phyloP scores from a whole-genome alignment of 2,888 invertebrate species.

The Unio pictorum region DNA sequence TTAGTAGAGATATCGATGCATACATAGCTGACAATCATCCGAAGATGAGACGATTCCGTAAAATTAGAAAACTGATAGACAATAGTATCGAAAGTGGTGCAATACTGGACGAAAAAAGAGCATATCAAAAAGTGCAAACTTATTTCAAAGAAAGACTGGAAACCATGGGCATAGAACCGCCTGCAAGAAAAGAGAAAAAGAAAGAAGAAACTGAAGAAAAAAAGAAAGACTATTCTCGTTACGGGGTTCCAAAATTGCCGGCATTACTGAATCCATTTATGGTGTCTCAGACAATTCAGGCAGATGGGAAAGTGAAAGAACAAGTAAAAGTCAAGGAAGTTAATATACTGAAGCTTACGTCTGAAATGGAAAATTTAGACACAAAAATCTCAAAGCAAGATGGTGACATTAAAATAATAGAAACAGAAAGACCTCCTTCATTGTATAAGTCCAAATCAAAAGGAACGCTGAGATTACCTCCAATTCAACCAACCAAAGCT shows the following conservation, averaged over 20 bases:
- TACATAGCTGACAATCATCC: slow-evolving; percentile 52
- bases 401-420: too few relatives aligned
- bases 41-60: slow-evolving; percentile 38
- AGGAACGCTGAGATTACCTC: slow-evolving; percentile 16
- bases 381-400: too few relatives aligned
- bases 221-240: slow-evolving; percentile 12
- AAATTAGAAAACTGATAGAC: slow-evolving; percentile 37
- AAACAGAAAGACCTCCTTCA: too few relatives aligned
- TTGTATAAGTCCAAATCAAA: not conserved
- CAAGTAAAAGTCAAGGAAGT: too few relatives aligned
- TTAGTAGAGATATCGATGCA: slow-evolving; percentile 49
- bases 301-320: too few relatives aligned
- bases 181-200: slow-evolving; percentile 17
- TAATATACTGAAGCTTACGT: too few relatives aligned
- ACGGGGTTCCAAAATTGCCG: slow-evolving; percentile 17
- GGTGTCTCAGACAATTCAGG: too few relatives aligned
- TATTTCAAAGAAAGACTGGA: slow-evolving; percentile 34
- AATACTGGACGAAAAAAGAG: slow-evolving; percentile 32
- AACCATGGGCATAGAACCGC: slow-evolving; percentile 16
- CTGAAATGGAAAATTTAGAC: too few relatives aligned
- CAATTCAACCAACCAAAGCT: slow-evolving; percentile 17
- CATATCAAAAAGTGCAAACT: slow-evolving; percentile 26
- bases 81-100: slow-evolving; percentile 44
- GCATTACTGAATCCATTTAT: not conserved
- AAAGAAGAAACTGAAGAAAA: slow-evolving; percentile 10